Base-by-base conservation (phyloP, 2,888 invertebrate species). In the Plemyria rubiginata region DNA sequence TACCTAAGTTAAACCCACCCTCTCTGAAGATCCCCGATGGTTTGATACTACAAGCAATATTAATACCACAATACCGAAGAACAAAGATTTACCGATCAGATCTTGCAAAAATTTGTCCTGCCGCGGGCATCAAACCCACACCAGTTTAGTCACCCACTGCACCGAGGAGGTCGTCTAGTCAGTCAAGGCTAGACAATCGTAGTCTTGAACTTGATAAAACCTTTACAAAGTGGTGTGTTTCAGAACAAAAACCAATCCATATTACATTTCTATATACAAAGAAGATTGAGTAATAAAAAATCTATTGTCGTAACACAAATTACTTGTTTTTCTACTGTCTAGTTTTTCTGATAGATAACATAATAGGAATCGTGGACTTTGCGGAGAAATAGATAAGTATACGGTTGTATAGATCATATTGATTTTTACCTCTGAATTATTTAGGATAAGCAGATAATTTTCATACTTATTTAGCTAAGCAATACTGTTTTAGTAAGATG, bases 241-340 rank as follows among this genome's bases (percentile, higher is more conserved):
- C 69, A 70, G 63, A 28, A 49, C 54, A 75, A 75, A 77, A 78
- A 77, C 54, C 52, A 52, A 68, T 29, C 70, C 67, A 67, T 72
- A 70, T 72, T 76, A 16, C 51, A 60, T 78, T 74, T 79, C 80
- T 82, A 80, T 78, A 76, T 70, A 65, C 73, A 70, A 72, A 58
- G 48, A 72, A 58, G 48, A 74, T 70, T 61, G 74, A 74, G 69
- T 60, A 40, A 22, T 43, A 77, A 81, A 80, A 77, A 71, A 66
- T 67, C 71, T 68, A 73, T 79, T 80, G 78, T 77, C 55, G 65
- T 54, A 60, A 56, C 54, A 55, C 52, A 48, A 60, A 67, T 66
- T 71, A 66, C 69, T 68, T 67, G 72, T 78, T 77, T 79, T 43
- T 68, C 45, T 60, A 60, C 52, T 51, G 53, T 62, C 62, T 65